Percentiles rank a stretch among this genome's conserved stretches.
These are phyloP conservation scores for Hoplostethus mediterraneus DNA, from an alignment of 2,797 vertebrate species.

Conservation along the genomic window DNA sequence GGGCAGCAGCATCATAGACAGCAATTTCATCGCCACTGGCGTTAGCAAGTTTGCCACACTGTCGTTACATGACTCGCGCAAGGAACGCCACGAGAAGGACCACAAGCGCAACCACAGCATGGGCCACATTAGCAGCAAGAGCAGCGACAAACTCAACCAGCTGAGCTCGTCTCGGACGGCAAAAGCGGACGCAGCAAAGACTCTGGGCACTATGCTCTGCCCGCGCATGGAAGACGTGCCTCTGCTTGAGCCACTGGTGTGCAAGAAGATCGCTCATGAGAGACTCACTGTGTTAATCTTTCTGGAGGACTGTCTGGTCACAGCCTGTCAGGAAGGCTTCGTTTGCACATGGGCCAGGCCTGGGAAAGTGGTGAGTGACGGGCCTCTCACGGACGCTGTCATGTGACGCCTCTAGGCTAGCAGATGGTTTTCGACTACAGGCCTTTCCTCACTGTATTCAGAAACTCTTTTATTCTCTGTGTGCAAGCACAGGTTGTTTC, in stretches of 20 bases:
- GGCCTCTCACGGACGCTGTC: conserved; percentile 61
- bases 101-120: conserved; percentile 99
- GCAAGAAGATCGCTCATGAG: conserved; percentile 99
- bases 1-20: conserved; percentile 87
- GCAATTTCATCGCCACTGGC: conserved; percentile 90
- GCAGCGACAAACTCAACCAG: conserved; percentile 98
- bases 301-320: conserved; percentile 99
- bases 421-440: conserved; percentile 26
- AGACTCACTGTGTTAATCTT: conserved; percentile 99
- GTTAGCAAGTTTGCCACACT: conserved; percentile 98
- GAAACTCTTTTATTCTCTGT: conserved; percentile 29
- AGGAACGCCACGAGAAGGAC: conserved; percentile 97
- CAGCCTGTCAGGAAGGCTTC: conserved; percentile 99
- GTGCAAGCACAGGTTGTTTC: conserved; percentile 45
- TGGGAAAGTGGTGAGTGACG: conserved; percentile 97
- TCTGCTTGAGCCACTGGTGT: conserved; percentile 97
- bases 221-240: conserved; percentile 98
- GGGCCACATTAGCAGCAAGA: conserved; percentile 99
- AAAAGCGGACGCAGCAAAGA: conserved; percentile 94
- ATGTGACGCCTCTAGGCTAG: conserved; percentile 61
- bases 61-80: conserved; percentile 93
- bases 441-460: conserved; percentile 27
- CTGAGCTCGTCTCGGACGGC: conserved; percentile 86
- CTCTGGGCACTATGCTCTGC: conserved; percentile 94
- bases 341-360: conserved; percentile 99